phyloP scores from a whole-genome alignment of 2,113 vertebrate species.

The Ptyas mucosa region DNA sequence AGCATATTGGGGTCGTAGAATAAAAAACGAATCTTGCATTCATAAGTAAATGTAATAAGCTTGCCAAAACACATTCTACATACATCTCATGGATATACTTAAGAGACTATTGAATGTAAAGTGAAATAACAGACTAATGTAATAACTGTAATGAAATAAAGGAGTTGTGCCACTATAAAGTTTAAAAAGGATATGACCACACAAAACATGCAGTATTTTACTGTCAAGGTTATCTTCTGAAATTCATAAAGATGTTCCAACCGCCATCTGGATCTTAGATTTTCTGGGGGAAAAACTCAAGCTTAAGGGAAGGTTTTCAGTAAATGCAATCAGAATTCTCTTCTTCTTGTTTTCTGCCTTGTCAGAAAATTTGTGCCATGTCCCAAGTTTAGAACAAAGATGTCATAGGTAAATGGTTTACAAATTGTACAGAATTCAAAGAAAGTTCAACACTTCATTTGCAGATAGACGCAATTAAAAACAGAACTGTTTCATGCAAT shows the following conservation, averaged over 20 bases:
- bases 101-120: neutral
- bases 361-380: neutral
- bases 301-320: neutral
- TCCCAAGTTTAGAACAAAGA: neutral
- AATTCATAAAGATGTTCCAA: neutral
- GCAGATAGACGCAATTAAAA: neutral
- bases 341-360: neutral
- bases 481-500: neutral
- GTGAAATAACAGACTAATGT: neutral
- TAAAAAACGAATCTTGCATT: neutral
- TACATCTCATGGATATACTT: neutral
- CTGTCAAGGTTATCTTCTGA: neutral
- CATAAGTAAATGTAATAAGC: neutral
- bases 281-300: neutral
- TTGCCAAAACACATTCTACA: neutral
- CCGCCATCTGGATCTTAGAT: neutral
- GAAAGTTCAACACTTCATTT: neutral
- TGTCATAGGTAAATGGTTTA: neutral
- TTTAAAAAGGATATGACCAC: neutral
- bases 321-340: neutral
- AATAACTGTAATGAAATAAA: neutral
- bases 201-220: neutral
- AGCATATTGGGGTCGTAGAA: neutral
- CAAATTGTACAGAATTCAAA: neutral
- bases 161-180: neutral